phyloP scores from a whole-genome alignment of 2,797 vertebrate species.

The Chelon labrosus region DNA sequence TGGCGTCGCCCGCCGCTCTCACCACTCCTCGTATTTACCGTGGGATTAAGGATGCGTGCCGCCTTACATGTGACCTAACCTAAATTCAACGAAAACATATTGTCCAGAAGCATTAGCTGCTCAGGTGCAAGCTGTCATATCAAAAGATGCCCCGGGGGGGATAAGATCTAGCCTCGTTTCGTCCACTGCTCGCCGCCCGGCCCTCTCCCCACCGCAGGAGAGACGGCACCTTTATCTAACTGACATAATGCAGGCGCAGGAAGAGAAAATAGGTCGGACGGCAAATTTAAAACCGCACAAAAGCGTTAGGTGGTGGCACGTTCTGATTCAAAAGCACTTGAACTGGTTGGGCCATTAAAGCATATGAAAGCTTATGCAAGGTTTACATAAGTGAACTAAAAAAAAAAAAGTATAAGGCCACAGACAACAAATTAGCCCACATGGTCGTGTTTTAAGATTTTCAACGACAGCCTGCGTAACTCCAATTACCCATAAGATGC shows the following conservation, averaged over 20 bases:
- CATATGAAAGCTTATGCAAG: slow-evolving; percentile 29
- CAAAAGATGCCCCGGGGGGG: slow-evolving; percentile 73
- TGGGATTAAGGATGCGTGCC: slow-evolving; percentile 71
- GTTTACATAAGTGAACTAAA: slow-evolving; percentile 37
- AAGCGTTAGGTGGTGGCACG: slow-evolving; percentile 39
- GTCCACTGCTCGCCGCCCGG: slow-evolving; percentile 44
- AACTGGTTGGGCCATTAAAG: neutral
- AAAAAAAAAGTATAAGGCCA: neutral
- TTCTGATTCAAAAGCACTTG: slow-evolving; percentile 24
- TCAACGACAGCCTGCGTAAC: neutral
- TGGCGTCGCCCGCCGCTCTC: slow-evolving; percentile 30
- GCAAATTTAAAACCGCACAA: slow-evolving; percentile 31
- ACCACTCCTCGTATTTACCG: slow-evolving; percentile 49
- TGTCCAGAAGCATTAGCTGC: slow-evolving; percentile 81
- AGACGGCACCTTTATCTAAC: slow-evolving; percentile 83
- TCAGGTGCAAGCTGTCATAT: slow-evolving; percentile 82
- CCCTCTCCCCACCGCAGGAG: slow-evolving; percentile 51
- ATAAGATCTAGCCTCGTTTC: slow-evolving; percentile 92
- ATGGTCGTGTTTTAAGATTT: neutral
- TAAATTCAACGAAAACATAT: slow-evolving; percentile 79
- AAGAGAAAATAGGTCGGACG: slow-evolving; percentile 76
- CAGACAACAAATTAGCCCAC: neutral
- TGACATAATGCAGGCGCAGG: slow-evolving; percentile 69
- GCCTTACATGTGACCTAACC: slow-evolving; percentile 76
- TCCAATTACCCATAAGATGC: no score